phyloP scores from a whole-genome alignment of 2,888 invertebrate genomes.

The Camptogramma bilineatum region DNA sequence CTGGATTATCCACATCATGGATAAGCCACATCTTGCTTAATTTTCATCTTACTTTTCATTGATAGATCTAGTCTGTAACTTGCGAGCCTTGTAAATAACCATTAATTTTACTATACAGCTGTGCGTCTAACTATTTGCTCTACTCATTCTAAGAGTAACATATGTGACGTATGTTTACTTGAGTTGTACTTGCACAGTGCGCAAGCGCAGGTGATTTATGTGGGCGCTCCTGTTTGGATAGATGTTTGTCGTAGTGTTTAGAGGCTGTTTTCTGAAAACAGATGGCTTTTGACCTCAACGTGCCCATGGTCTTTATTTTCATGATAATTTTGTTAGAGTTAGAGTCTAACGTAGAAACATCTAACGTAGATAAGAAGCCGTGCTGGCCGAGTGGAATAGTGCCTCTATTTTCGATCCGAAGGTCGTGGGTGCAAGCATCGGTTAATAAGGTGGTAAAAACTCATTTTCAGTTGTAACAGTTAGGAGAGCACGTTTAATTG shows the following conservation, averaged over 20 bases:
- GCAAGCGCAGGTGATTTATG: conserved; percentile 45
- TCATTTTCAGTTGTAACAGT: too few species aligned
- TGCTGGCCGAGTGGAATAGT: too few species aligned
- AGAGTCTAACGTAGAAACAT: too few species aligned
- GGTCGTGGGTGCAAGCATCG: too few species aligned
- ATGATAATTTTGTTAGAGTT: background rate
- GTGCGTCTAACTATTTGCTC: conserved; percentile 36
- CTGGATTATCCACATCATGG: too few species aligned
- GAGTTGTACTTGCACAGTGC: conserved; percentile 28
- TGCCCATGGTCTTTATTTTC: conserved; percentile 8
- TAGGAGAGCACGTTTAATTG: too few species aligned
- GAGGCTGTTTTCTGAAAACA: conserved; percentile 35
- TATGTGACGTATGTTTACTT: conserved; percentile 45
- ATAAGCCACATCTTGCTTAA: too few species aligned
- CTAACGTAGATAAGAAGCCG: too few species aligned
- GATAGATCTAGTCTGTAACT: too few species aligned
- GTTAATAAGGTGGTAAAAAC: too few species aligned
- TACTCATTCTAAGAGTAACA: conserved; percentile 47
- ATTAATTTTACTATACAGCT: background rate
- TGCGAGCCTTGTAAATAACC: background rate
- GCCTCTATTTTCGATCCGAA: too few species aligned
- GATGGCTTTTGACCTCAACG: conserved; percentile 34
- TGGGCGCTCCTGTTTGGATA: conserved; percentile 53
- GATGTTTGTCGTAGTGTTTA: conserved; percentile 44
- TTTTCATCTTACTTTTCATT: too few species aligned